phyloP scores from a whole-genome alignment of 2,113 vertebrate genomes.

The Dendropsophus ebraccatus region DNA sequence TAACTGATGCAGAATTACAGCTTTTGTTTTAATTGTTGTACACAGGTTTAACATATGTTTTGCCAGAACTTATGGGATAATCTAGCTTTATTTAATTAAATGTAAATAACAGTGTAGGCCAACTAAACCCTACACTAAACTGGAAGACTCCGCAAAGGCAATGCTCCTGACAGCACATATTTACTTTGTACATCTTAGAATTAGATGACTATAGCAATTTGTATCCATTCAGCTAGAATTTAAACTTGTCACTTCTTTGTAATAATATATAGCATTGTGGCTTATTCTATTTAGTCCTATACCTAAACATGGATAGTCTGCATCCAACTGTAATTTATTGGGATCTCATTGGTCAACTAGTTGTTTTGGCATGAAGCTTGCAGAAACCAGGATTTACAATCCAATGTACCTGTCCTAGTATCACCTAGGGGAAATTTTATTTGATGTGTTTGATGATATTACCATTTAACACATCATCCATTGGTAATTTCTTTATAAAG shows the following conservation, averaged over 20 bases:
- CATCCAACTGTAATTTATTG: too few relatives aligned
- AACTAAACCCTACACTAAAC: background rate
- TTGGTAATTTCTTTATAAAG: too few relatives aligned
- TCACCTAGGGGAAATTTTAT: too few relatives aligned
- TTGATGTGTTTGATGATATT: too few relatives aligned
- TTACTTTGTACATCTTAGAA: background rate
- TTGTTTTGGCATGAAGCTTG: too few relatives aligned
- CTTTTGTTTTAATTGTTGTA: conserved; percentile 27
- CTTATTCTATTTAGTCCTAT: too few relatives aligned
- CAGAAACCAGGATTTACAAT: too few relatives aligned
- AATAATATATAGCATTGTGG: too few relatives aligned
- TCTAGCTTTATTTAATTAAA: conserved; percentile 34
- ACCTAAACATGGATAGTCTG: too few relatives aligned
- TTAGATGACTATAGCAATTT: background rate
- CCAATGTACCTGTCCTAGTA: too few relatives aligned
- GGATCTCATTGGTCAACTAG: too few relatives aligned
- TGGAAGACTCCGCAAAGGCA: background rate
- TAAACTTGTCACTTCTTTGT: background rate
- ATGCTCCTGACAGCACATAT: background rate
- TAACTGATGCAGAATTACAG: conserved; percentile 21
- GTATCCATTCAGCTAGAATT: background rate
- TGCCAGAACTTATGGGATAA: conserved; percentile 17
- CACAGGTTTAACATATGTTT: conserved; percentile 45
- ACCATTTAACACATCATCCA: too few relatives aligned
- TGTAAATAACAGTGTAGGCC: background rate